A percentile compares a stretch with the other conserved stretches of the same genome.
These are phyloP conservation scores for Aplocera efformata DNA, from an alignment of 2,888 invertebrate species.

Conservation along the genomic window DNA sequence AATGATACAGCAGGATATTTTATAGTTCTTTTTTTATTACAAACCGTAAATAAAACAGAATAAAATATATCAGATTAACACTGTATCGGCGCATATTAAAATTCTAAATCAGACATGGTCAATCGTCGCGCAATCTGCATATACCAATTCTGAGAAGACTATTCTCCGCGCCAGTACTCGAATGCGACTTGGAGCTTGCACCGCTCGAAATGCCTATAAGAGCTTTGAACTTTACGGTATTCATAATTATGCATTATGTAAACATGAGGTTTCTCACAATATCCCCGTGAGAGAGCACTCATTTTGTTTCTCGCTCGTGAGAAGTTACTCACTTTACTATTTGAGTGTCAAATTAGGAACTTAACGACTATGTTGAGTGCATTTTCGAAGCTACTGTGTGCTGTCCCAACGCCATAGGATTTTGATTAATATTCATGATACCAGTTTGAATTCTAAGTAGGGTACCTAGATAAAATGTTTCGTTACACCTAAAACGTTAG, in stretches of 20 bases:
- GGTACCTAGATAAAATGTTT: too few relatives aligned
- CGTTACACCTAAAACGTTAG: too few relatives aligned
- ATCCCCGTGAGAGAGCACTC: constrained; percentile 23
- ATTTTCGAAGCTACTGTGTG: not conserved
- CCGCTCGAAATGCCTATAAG: constrained; percentile 37
- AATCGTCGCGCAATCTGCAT: constrained; percentile 1
- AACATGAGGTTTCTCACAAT: constrained; percentile 42
- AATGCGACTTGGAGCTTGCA: constrained; percentile 22
- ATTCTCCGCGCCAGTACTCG: constrained; percentile 40
- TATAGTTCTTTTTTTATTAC: too few relatives aligned
- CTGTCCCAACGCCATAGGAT: not conserved
- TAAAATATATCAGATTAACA: too few relatives aligned
- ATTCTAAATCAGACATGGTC: too few relatives aligned
- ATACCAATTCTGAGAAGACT: constrained; percentile 24
- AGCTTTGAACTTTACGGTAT: constrained; percentile 50
- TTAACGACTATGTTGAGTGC: constrained; percentile 10
- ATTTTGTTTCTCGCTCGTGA: constrained; percentile 20
- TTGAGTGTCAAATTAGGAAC: constrained; percentile 21
- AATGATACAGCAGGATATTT: too few relatives aligned
- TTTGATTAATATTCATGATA: too few relatives aligned
- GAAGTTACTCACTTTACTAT: constrained; percentile 13
- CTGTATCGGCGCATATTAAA: too few relatives aligned
- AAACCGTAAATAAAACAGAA: too few relatives aligned
- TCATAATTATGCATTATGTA: constrained; percentile 47
- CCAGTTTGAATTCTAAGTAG: too few relatives aligned